These are phyloP conservation scores for Lepidothrix coronata DNA, from an alignment of 2,113 vertebrate species.

Conservation along the genomic window DNA sequence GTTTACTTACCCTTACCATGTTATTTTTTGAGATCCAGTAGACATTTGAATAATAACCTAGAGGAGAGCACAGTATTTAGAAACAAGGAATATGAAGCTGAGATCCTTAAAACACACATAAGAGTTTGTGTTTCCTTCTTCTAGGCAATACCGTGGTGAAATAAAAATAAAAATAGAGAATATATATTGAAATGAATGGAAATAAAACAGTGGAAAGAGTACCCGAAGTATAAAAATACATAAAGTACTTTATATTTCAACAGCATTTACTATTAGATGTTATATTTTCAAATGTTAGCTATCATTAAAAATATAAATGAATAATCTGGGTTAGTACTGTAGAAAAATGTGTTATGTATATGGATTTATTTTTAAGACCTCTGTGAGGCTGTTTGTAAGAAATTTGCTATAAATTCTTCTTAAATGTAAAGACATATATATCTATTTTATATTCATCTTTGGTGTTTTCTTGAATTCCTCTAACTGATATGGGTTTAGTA, in stretches of 20 bases:
- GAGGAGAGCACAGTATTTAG: constrained; percentile 34
- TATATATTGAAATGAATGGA: constrained; percentile 3
- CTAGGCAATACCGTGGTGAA: neutral
- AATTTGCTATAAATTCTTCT: constrained; percentile 4
- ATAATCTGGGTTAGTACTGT: constrained; percentile 17
- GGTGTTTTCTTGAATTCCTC: constrained; percentile 25
- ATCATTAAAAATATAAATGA: constrained; percentile 38
- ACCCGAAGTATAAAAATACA: neutral
- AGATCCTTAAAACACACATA: neutral
- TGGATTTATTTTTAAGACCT: constrained; percentile 20
- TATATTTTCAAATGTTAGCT: constrained; percentile 24
- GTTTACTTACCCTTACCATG: constrained; percentile 40
- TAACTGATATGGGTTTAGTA: constrained; percentile 58
- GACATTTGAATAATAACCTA: neutral
- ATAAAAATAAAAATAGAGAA: neutral
- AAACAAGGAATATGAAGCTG: constrained; percentile 19
- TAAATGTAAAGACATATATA: neutral
- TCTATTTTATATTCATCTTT: constrained; percentile 17
- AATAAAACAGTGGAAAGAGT: constrained; percentile 10
- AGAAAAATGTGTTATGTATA: constrained; percentile 15
- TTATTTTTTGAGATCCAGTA: constrained; percentile 5
- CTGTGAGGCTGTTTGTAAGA: constrained; percentile 7
- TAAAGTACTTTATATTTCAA: constrained; percentile 21
- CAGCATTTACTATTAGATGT: neutral
- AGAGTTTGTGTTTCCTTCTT: constrained; percentile 24